Conservation (phyloP, 2,797 vertebrate species). For the Synanceia verrucosa region DNA sequence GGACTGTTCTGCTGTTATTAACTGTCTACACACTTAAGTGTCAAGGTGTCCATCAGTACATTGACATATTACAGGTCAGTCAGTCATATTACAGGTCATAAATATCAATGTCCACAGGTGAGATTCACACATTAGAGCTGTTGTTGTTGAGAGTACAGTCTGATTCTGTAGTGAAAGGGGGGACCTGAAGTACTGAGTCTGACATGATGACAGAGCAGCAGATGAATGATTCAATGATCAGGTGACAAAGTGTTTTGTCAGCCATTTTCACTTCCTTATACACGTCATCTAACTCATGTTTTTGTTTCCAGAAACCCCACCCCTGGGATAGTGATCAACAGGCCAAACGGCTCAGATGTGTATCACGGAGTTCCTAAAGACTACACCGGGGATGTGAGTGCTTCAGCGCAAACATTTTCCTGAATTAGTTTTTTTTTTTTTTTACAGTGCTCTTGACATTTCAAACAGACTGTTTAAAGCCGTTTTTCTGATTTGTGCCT, state of each 20-base stretch:
- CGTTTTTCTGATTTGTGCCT: neutral
- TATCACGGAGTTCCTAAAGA: constrained; percentile 93
- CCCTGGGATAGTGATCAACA: constrained; percentile 91
- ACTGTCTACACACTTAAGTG: neutral
- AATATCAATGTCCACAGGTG: neutral
- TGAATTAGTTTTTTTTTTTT: neutral
- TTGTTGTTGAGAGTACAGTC: neutral
- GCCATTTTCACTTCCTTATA: constrained; percentile 39
- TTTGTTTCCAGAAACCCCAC: constrained; percentile 89
- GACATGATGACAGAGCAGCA: neutral
- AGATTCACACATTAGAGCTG: rapidly evolving
- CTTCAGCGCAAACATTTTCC: neutral
- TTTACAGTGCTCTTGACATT: neutral
- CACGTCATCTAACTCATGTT: neutral
- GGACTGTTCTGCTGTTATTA: neutral
- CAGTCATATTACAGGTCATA: neutral
- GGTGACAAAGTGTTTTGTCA: constrained; percentile 21
- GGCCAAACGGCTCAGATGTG: constrained; percentile 92
- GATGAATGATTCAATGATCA: neutral
- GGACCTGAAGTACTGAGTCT: neutral
- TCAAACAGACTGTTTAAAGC: neutral
- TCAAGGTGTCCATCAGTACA: neutral
- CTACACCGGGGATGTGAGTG: constrained; percentile 88
- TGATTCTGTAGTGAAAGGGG: neutral
- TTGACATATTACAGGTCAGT: neutral